A percentile compares a stretch with the other conserved stretches of the same genome.
Conservation (phyloP, 2,113 vertebrate species). For the Hippolais icterina region DNA sequence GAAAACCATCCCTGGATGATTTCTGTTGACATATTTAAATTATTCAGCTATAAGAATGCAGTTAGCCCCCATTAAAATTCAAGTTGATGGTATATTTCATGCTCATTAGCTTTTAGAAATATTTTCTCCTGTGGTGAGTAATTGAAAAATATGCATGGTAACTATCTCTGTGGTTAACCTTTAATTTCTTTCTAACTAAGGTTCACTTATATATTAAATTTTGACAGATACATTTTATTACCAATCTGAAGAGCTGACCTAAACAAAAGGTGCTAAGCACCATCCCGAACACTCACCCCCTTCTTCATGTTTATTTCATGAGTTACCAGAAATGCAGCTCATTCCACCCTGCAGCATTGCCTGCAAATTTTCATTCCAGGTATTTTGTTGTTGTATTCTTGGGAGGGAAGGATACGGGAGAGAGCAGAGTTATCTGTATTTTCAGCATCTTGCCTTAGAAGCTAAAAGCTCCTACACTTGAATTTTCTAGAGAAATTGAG, state of each 20-base stretch:
- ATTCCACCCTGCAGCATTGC: background rate
- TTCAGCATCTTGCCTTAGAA: background rate
- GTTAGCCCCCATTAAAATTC: constrained; percentile 10
- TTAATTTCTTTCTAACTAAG: background rate
- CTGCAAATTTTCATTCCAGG: background rate
- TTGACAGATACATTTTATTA: constrained; percentile 22
- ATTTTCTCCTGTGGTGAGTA: background rate
- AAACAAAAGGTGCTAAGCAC: constrained; percentile 14
- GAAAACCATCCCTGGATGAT: background rate
- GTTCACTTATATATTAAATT: background rate
- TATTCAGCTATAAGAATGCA: constrained; percentile 8
- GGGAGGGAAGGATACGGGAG: background rate
- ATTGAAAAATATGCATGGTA: constrained; percentile 1
- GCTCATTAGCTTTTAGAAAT: constrained; percentile 16
- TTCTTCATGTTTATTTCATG: constrained; percentile 29
- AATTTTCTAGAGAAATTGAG: background rate
- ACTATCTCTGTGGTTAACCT: background rate
- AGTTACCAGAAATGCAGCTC: background rate
- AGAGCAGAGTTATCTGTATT: background rate
- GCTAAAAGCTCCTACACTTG: background rate
- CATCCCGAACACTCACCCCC: background rate
- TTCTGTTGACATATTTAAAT: constrained; percentile 34
- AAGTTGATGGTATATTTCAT: background rate
- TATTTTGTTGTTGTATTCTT: background rate
- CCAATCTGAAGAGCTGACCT: background rate